Base-by-base conservation (phyloP, 1,140 invertebrate genomes). In the Cotesia vestalis region DNA sequence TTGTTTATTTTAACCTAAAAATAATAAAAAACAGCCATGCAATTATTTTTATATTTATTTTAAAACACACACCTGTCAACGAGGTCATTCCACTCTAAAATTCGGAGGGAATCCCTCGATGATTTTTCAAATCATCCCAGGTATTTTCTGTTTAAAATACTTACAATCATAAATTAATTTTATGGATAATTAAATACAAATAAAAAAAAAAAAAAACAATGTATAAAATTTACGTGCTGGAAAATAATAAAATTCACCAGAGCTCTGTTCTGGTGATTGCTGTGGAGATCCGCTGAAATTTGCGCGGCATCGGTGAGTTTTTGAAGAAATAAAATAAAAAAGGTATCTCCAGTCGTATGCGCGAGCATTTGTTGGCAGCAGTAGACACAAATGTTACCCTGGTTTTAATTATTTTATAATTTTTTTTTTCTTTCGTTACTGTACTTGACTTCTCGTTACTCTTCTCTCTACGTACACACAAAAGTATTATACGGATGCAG, bases 361-460 rank as follows among this genome's bases (percentile, higher is more conserved):
- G 62, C 62, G 36, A 38, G 35, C 62, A 64, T 64, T 64, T 4
- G 17, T 64, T 61, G 38, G 62, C 36, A 40, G 62, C 62, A 34
- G 11, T 20, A 27, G 40, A 6, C 40, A 20, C 20, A 4, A 34
- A 12, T 61, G 17, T 61, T 61, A 12, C 34, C 60, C 20, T 27
- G 20, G 60, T 61, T 46, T 46, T 46, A 9, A 6, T 46, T 46
- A 46, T 46, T 46, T 11, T 46, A 0, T 3, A 34, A 35, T 38
- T 20, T 27, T 27, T 27, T 20, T 27, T 27, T 27, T 27, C 3
- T 27, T 27, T 27, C 1, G 3, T 27, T 27, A 27, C 27, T 27
- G 27, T 27, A 27, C 27, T 27, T 27, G 27, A 27, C 27, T 27
- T 27, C 27, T 62, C 12, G 35, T 3, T 62, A 62, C 60, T 17